Percentiles rank a stretch among this genome's conserved stretches.
Evolutionary conservation across 1,140 invertebrate species (phyloP).

Genomic region (Drosophila sturtevanti): DNA sequence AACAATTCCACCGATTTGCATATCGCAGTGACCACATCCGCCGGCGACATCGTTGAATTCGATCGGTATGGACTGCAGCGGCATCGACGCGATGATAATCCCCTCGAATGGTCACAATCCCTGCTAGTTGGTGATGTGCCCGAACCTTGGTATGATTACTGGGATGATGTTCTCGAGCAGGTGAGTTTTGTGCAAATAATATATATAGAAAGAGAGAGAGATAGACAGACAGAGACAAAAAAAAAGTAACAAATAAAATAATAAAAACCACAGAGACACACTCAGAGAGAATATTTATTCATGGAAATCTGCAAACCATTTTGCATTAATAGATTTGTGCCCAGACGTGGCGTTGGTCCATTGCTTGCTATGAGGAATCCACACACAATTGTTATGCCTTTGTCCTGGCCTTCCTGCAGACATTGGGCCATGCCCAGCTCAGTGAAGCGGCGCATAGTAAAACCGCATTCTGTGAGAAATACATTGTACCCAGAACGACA

Average conservation of each 20-base stretch:
- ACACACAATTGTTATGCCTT: conserved; percentile 91
- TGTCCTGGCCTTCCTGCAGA: conserved; percentile 88
- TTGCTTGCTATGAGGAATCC: conserved; percentile 88
- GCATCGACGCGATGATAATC: conserved; percentile 83
- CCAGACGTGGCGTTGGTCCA: conserved; percentile 86
- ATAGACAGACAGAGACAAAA: no score
- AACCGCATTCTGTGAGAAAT: conserved; percentile 88
- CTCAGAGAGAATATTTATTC: neutral
- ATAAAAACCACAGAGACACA: neutral
- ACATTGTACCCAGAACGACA: conserved; percentile 89
- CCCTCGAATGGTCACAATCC: conserved; percentile 85
- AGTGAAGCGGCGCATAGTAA: conserved; percentile 86
- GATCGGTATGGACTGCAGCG: conserved; percentile 87
- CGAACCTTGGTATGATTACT: conserved; percentile 88
- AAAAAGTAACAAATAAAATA: no score
- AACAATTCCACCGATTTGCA: conserved; percentile 91
- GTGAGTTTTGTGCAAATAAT: conserved; percentile 70
- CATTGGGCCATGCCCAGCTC: conserved; percentile 85
- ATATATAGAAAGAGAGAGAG: no score
- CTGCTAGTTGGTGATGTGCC: conserved; percentile 87
- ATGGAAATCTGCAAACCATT: conserved; percentile 48
- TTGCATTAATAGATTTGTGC: conserved; percentile 83
- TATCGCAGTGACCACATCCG: conserved; percentile 91
- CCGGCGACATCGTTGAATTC: conserved; percentile 90
- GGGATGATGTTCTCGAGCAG: conserved; percentile 88